These are phyloP conservation scores for Paradoxurus hermaphroditus DNA, from an alignment of 2,113 vertebrate genomes.

Conservation along the genomic window DNA sequence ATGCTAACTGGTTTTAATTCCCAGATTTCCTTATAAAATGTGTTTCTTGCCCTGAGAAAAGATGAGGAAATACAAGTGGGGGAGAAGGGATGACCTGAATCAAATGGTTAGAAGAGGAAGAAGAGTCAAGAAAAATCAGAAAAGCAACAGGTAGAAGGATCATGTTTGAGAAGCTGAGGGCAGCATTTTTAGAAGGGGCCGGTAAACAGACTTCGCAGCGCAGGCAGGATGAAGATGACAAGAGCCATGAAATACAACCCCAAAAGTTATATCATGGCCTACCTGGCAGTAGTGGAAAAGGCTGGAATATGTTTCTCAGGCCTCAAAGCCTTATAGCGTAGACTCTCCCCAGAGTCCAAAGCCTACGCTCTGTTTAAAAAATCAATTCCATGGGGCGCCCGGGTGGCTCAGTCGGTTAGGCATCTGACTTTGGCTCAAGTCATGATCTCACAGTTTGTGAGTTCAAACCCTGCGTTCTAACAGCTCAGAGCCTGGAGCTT, in stretches of 20 bases:
- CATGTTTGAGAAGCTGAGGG: neutral
- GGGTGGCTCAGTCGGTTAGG: too few relatives aligned
- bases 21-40: neutral
- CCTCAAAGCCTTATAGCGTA: neutral
- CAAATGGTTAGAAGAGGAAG: too few relatives aligned
- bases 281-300: neutral
- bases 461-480: too few relatives aligned
- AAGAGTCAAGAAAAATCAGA: neutral
- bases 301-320: neutral
- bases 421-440: too few relatives aligned
- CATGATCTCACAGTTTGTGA: too few relatives aligned
- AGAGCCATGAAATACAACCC: neutral
- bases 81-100: too few relatives aligned
- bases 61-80: neutral
- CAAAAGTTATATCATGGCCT: neutral
- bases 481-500: too few relatives aligned
- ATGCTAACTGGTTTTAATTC: neutral
- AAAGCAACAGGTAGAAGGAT: neutral
- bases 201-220: accelerated
- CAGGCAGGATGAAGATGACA: neutral
- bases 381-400: neutral
- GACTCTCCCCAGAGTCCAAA: neutral
- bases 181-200: too few relatives aligned
- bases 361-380: neutral
- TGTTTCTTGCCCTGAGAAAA: neutral